Conservation (phyloP, 2,113 vertebrate genomes). For the Gadus macrocephalus region DNA sequence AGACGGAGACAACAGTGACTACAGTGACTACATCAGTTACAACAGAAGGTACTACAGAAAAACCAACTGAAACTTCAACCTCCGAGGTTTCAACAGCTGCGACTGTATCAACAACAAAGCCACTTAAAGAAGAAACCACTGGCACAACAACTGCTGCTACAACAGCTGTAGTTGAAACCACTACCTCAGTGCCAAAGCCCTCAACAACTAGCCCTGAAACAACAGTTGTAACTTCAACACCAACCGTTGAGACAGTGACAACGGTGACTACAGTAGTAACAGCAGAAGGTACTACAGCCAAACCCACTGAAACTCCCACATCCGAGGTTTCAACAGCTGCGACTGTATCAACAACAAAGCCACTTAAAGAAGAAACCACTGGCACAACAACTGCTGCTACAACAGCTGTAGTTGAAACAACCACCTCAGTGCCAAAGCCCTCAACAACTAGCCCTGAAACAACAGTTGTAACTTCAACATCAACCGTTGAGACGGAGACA, state of each 20-base stretch:
- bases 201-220: constrained; percentile 1
- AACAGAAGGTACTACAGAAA: neutral
- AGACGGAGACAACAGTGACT: neutral
- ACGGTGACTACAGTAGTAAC: neutral
- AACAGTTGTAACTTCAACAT: no score
- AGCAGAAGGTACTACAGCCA: neutral
- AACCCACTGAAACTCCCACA: neutral
- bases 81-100: neutral
- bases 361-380: neutral
- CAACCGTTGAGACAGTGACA: neutral
- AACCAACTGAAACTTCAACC: neutral
- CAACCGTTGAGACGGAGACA: no score
- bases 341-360: neutral
- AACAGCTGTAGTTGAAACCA: accelerated
- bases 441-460: constrained; percentile 3
- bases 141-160: neutral
- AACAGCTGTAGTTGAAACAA: accelerated
- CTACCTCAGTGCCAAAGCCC: accelerated
- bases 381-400: neutral
- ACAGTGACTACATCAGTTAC: constrained; percentile 7
- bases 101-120: neutral
- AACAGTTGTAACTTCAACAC: neutral
- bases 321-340: neutral
- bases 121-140: constrained; percentile 3
- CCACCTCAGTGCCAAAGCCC: neutral